Conservation (phyloP, 2,797 vertebrate species). For the Enteromius unitaeniatus region DNA sequence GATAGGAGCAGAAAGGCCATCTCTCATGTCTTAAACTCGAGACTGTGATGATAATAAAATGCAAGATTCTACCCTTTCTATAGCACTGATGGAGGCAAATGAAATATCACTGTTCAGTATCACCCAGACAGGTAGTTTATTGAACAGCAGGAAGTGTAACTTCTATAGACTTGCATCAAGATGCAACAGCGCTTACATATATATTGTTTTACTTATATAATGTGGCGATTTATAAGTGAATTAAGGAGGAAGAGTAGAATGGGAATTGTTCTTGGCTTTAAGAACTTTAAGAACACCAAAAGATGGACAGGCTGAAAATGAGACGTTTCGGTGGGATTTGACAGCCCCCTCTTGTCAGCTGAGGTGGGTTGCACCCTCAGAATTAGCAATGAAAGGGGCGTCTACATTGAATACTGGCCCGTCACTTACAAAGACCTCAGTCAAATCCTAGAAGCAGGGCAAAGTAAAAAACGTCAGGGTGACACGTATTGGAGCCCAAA, state of each 20-base stretch:
- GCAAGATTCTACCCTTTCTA: conserved; percentile 23
- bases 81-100: conserved; percentile 12
- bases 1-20: conserved; percentile 27
- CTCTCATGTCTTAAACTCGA: conserved; percentile 15
- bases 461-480: background rate
- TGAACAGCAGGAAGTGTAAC: background rate
- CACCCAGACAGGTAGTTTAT: background rate
- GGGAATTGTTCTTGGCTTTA: background rate
- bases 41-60: conserved; percentile 1
- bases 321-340: conserved; percentile 35
- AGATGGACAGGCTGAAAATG: background rate
- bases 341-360: conserved; percentile 45
- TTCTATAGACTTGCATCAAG: background rate
- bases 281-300: background rate
- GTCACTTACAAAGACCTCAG: conserved; percentile 24
- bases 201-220: background rate
- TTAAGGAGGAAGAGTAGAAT: background rate
- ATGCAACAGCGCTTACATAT: background rate
- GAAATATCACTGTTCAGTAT: conserved; percentile 4
- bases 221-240: background rate
- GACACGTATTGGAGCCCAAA: background rate
- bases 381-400: conserved; percentile 4
- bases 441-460: conserved; percentile 14
- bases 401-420: conserved; percentile 18
- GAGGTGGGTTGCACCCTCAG: conserved; percentile 33